Base-by-base conservation (phyloP, 2,797 vertebrate species). In the Apogon talboti region DNA sequence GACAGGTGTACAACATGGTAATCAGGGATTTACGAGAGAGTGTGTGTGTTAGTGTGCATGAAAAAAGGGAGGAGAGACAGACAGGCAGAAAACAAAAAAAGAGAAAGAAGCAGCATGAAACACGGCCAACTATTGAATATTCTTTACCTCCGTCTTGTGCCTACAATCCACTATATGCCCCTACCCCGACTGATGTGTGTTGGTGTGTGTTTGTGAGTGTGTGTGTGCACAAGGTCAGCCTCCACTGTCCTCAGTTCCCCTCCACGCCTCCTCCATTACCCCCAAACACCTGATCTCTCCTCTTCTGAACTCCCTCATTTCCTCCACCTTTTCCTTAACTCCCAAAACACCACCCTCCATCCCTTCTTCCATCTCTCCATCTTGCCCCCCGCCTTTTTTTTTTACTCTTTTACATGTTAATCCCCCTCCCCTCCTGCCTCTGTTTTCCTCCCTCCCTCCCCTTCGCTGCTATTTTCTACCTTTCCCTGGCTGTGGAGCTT, bases 1-100 rank as follows among this genome's bases (percentile, higher is more conserved):
- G 87, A 91, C 90, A 92, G 89, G 88, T 92, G 89, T 87, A 91
- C 81, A 81, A 88, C 83, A 73, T 81, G 79, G 84, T 89, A 90
- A 91, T 89, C 86, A 82, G 88, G 88, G 89, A 92, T 92, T 90
- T 89, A 86, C 13, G 21, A 52, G 43, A 37, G 35, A 76, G 41
- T 72, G 63, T 53, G 58, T 54, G 6, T 66, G 64, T 15, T 16
- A 16, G 14, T 41, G 47, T 14, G 59, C 11, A 13, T 24, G n/a
- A 24, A 30, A 24, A 43, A 15, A 42, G 5, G 41, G 33, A 35
- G 28, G 28, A 30, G 28, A 30, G 33, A 35, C 85, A 79, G 85
- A 79, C 85, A 79, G 83, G 74, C 75, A 67, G 81, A 79, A 44
- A 44, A 43, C 38, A 43, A 56, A 43, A 43, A 54, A 44, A 44